Conservation (phyloP, 2,113 vertebrate species). For the Hyperopisus bebe region DNA sequence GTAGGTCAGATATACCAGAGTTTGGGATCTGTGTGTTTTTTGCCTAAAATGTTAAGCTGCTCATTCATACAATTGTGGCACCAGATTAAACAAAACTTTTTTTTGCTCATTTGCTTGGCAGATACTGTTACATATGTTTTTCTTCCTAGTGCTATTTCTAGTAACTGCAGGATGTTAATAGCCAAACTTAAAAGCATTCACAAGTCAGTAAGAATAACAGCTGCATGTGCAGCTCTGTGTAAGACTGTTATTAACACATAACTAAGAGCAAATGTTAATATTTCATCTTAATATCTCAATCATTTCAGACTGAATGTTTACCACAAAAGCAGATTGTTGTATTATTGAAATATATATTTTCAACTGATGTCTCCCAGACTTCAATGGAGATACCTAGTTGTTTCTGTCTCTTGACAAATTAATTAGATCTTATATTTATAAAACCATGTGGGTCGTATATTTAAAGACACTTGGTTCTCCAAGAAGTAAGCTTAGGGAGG, state of each 20-base stretch:
- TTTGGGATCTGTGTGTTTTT: not conserved
- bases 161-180: not conserved
- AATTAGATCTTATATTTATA: slow-evolving; percentile 2
- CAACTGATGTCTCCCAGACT: not conserved
- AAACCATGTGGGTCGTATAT: not conserved
- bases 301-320: not conserved
- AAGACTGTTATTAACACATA: not conserved
- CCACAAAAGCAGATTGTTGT: not conserved
- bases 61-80: not conserved
- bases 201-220: not conserved
- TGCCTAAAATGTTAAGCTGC: not conserved
- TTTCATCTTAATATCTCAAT: not conserved
- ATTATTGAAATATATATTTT: not conserved
- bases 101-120: not conserved
- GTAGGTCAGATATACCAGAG: not conserved
- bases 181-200: not conserved
- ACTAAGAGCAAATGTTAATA: not conserved
- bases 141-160: not conserved
- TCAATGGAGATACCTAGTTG: not conserved
- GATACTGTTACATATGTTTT: not conserved
- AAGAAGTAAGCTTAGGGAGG: slow-evolving; percentile 3
- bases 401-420: not conserved
- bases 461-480: slow-evolving; percentile 5
- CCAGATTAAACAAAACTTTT: not conserved
- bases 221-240: not conserved